phyloP scores from a whole-genome alignment of 2,797 vertebrate species.

The Tolypeutes matacus region DNA sequence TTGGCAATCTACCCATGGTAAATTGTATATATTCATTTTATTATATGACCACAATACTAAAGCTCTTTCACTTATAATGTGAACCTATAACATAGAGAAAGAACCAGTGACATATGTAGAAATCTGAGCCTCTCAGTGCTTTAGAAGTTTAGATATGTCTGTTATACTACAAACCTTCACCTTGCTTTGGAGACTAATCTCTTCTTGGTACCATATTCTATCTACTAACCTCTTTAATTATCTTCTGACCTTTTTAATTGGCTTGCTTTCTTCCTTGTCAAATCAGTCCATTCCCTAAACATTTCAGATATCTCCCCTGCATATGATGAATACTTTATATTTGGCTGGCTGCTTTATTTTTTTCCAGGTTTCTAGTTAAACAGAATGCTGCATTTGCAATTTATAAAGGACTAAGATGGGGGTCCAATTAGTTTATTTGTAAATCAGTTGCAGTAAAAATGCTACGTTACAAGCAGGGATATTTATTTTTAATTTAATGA shows the following conservation, averaged over 20 bases:
- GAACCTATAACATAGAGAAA: neutral
- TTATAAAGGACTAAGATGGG: neutral
- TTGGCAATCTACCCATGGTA: neutral
- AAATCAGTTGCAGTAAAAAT: slow-evolving; percentile 26
- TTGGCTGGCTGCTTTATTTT: slow-evolving; percentile 39
- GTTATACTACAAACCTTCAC: neutral
- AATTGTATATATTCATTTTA: neutral
- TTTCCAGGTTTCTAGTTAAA: neutral
- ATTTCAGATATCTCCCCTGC: neutral
- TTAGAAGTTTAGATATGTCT: neutral
- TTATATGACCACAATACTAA: neutral
- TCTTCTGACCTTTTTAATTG: slow-evolving; percentile 5
- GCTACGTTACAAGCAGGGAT: neutral
- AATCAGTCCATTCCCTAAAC: neutral
- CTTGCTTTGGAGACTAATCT: neutral
- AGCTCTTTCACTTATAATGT: neutral
- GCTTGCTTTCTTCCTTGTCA: neutral
- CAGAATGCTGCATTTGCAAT: neutral
- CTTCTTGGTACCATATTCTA: neutral
- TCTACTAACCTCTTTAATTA: neutral
- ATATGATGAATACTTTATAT: slow-evolving; percentile 15
- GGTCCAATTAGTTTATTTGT: neutral
- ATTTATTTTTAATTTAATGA: slow-evolving; percentile 50
- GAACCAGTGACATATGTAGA: neutral
- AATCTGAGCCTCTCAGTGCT: neutral